Percentiles rank a stretch among this genome's conserved stretches.
phyloP scores from a whole-genome alignment of 1,140 invertebrate species.

The Hylyphantes graminicola region DNA sequence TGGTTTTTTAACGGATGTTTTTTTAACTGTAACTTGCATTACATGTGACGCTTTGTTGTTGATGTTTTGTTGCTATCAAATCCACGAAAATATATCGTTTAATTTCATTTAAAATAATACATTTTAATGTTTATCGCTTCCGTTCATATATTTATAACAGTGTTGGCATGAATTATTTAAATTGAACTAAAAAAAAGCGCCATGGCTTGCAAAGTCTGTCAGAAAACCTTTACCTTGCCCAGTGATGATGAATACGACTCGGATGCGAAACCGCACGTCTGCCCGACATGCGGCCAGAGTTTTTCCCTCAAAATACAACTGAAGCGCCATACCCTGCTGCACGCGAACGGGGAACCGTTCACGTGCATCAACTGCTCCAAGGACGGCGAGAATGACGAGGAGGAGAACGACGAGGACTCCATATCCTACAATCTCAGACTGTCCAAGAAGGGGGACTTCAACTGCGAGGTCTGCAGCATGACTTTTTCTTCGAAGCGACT shows the following conservation, averaged over 20 bases:
- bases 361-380: conserved; percentile 13
- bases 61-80: too few species aligned
- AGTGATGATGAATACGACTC: conserved; percentile 9
- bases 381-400: neutral
- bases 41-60: too few species aligned
- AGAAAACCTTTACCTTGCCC: conserved; percentile 27
- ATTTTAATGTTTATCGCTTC: too few species aligned
- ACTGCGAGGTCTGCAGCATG: conserved; percentile 17
- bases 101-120: too few species aligned
- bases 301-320: conserved; percentile 52
- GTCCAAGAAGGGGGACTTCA: conserved; percentile 12
- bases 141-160: too few species aligned
- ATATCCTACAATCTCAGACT: conserved; percentile 40
- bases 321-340: conserved; percentile 26
- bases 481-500: conserved; percentile 23
- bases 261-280: conserved; percentile 48
- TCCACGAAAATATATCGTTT: too few species aligned
- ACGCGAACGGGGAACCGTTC: conserved; percentile 31
- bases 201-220: conserved; percentile 49
- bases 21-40: too few species aligned
- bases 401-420: neutral
- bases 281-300: conserved; percentile 36
- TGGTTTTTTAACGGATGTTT: too few species aligned
- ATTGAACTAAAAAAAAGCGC: neutral
- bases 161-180: too few species aligned